A percentile compares a stretch with the other conserved stretches of the same genome.
Conservation (phyloP, 1,140 invertebrate genomes). For the Zaprionus ornatus region DNA sequence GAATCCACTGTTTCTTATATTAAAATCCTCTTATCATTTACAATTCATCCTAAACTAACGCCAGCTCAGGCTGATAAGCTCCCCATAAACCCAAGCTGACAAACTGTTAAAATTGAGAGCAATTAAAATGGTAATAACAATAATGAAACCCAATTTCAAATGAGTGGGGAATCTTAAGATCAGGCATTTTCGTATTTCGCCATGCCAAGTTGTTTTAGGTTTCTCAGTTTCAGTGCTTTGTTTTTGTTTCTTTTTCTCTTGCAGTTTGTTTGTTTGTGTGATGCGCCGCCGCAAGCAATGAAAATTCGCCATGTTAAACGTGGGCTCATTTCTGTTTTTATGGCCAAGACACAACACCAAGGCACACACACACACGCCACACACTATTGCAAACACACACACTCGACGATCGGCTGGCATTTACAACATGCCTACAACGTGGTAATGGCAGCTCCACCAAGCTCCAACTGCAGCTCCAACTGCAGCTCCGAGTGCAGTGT, state of each 20-base stretch:
- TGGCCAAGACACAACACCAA: constrained; percentile 62
- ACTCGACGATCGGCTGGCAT: constrained; percentile 71
- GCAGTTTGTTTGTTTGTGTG: constrained; percentile 51
- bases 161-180: constrained; percentile 7
- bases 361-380: constrained; percentile 24
- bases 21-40: background rate
- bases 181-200: constrained; percentile 26
- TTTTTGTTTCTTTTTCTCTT: constrained; percentile 24
- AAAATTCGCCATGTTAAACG: constrained; percentile 76
- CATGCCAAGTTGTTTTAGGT: constrained; percentile 26
- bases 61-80: background rate
- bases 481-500: constrained; percentile 11
- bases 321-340: constrained; percentile 79
- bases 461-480: no score
- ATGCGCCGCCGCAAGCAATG: constrained; percentile 64
- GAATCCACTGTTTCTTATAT: background rate
- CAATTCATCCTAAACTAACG: background rate
- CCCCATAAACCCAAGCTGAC: background rate
- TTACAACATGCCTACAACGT: constrained; percentile 81
- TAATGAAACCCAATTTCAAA: constrained; percentile 28
- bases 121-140: constrained; percentile 28
- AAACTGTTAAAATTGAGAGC: constrained; percentile 18
- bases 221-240: background rate
- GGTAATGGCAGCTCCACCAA: constrained; percentile 60
- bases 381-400: constrained; percentile 34